Conservation (phyloP, 1,140 invertebrate species). For the Drosophila lowei region DNA sequence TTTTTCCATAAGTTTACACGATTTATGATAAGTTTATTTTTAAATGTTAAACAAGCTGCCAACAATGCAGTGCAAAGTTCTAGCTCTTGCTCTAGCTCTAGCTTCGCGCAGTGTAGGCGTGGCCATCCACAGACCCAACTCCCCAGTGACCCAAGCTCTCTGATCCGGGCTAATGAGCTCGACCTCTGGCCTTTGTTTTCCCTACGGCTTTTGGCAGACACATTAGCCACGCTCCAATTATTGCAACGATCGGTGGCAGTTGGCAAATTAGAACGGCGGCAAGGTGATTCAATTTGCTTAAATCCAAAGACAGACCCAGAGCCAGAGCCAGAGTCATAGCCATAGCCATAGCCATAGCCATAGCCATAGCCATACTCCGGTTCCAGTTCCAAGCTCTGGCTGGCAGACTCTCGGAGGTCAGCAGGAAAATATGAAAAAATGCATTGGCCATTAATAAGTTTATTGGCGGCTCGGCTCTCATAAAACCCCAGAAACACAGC, state of each 20-base stretch:
- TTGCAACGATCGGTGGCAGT: slow-evolving; percentile 55
- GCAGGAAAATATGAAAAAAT: slow-evolving; percentile 79
- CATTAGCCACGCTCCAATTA: slow-evolving; percentile 69
- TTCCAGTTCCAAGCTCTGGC: not conserved
- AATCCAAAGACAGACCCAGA: slow-evolving; percentile 28
- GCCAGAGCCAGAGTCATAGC: no score
- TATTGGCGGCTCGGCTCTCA: slow-evolving; percentile 44
- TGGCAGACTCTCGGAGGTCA: slow-evolving; percentile 69
- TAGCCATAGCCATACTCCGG: no score
- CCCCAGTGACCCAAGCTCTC: slow-evolving; percentile 4
- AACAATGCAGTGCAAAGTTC: slow-evolving; percentile 49
- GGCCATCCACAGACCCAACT: slow-evolving; percentile 6
- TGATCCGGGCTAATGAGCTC: slow-evolving; percentile 51
- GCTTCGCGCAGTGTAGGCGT: slow-evolving; percentile 36
- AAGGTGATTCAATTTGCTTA: slow-evolving; percentile 58
- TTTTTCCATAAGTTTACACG: slow-evolving; percentile 55
- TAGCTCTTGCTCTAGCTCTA: not conserved
- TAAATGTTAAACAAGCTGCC: slow-evolving; percentile 70
- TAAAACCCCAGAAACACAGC: slow-evolving; percentile 28
- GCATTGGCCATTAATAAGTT: slow-evolving; percentile 66
- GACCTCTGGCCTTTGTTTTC: slow-evolving; percentile 65
- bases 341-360: no score
- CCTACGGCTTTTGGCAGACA: slow-evolving; percentile 13
- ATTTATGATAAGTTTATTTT: slow-evolving; percentile 63
- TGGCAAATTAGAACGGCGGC: slow-evolving; percentile 76